Conservation (phyloP, 2,797 vertebrate species). For the Sebastes hubbsi region DNA sequence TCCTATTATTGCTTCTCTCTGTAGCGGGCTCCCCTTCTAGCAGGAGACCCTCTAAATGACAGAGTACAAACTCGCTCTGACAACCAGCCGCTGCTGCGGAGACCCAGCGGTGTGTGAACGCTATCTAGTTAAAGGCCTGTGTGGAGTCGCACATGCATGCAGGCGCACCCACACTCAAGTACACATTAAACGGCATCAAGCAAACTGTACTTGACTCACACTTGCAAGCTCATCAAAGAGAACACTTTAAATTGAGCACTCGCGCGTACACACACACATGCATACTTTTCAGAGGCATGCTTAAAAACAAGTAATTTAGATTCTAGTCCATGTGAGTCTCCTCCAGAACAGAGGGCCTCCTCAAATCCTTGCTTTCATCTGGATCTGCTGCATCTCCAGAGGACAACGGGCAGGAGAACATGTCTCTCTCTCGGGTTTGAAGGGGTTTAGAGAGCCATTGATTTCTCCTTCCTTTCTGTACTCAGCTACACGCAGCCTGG, state of each 20-base stretch:
- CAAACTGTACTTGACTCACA: slow-evolving; percentile 67
- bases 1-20: slow-evolving; percentile 42
- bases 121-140: slow-evolving; percentile 52
- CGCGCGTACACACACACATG: neutral
- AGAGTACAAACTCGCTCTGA: slow-evolving; percentile 63
- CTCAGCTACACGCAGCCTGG: slow-evolving; percentile 42
- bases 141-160: slow-evolving; percentile 18
- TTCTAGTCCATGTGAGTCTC: slow-evolving; percentile 57
- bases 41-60: slow-evolving; percentile 48
- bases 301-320: slow-evolving; percentile 60
- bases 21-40: slow-evolving; percentile 32
- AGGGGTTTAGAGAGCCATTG: slow-evolving; percentile 70
- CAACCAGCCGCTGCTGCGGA: slow-evolving; percentile 42
- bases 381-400: slow-evolving; percentile 63
- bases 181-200: slow-evolving; percentile 63
- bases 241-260: slow-evolving; percentile 51
- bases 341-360: slow-evolving; percentile 45
- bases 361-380: slow-evolving; percentile 74
- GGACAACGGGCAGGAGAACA: slow-evolving; percentile 42
- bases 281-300: slow-evolving; percentile 20
- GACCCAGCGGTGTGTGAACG: slow-evolving; percentile 50
- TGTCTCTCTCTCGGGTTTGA: slow-evolving; percentile 54
- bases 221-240: slow-evolving; percentile 64
- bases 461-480: slow-evolving; percentile 61
- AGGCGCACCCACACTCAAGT: slow-evolving; percentile 1